Percentiles rank a stretch among this genome's conserved stretches.
phyloP scores from a whole-genome alignment of 92 coral and sea anemone species.

The Epizoanthus stellaris region DNA sequence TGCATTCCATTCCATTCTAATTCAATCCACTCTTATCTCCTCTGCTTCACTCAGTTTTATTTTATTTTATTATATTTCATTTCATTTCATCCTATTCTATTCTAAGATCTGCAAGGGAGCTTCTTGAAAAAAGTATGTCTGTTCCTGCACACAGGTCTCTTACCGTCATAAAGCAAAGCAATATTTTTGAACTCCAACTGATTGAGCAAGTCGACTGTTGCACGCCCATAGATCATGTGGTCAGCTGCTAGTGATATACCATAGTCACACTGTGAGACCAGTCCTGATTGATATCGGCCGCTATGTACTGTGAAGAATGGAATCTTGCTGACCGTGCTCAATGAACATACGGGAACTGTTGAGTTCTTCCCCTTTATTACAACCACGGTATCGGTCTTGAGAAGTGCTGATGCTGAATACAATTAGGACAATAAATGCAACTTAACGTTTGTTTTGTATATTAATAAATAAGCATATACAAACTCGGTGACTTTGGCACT shows the following conservation, averaged over 20 bases:
- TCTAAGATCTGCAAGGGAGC: too few species aligned
- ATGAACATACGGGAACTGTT: background rate
- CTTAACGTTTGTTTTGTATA: background rate
- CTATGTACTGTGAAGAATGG: background rate
- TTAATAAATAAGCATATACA: too few species aligned
- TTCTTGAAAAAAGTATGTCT: background rate
- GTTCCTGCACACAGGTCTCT: background rate
- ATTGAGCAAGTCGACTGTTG: conserved; percentile 3
- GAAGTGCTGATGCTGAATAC: background rate
- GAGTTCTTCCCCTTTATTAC: background rate
- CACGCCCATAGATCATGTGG: background rate
- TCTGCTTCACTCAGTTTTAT: too few species aligned
- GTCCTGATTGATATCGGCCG: too few species aligned
- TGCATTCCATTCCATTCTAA: too few species aligned
- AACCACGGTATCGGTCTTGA: background rate
- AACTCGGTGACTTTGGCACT: too few species aligned
- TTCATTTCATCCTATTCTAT: too few species aligned
- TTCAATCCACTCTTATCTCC: too few species aligned
- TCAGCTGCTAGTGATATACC: background rate
- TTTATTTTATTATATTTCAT: too few species aligned
- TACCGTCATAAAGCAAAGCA: conserved; percentile 33
- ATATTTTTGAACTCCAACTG: background rate
- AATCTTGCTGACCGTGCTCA: background rate
- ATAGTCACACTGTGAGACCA: background rate
- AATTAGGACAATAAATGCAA: background rate